Conservation (phyloP, 2,113 vertebrate genomes). For the Hymenochirus boettgeri region DNA sequence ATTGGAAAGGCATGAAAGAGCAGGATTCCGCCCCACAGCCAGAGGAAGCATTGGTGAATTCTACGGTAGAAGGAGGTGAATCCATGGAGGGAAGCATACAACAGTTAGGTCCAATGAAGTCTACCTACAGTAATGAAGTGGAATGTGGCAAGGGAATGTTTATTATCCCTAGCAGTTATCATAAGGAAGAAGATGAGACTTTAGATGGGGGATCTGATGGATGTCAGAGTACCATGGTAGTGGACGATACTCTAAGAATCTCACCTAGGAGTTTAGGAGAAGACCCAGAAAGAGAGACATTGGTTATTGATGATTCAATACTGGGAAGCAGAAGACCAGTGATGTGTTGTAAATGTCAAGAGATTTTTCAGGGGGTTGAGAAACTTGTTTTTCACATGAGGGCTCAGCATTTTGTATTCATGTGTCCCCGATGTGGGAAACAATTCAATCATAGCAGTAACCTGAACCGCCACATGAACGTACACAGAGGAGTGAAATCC, state of each 20-base stretch:
- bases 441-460: slow-evolving; percentile 89
- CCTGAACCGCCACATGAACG: slow-evolving; percentile 87
- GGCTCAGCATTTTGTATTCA: slow-evolving; percentile 78
- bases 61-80: slow-evolving; percentile 39
- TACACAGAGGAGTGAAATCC: slow-evolving; percentile 78
- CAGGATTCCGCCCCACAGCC: slow-evolving; percentile 25
- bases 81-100: slow-evolving; percentile 34
- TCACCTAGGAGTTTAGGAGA: slow-evolving; percentile 55
- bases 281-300: slow-evolving; percentile 48
- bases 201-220: slow-evolving; percentile 53
- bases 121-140: slow-evolving; percentile 60
- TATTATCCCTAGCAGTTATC: slow-evolving; percentile 52
- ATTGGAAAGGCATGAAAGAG: slow-evolving; percentile 51
- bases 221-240: slow-evolving; percentile 45
- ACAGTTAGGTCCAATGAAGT: slow-evolving; percentile 57
- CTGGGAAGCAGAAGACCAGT: slow-evolving; percentile 44
- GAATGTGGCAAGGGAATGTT: slow-evolving; percentile 56
- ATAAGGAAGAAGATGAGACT: slow-evolving; percentile 46
- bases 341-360: slow-evolving; percentile 77
- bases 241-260: slow-evolving; percentile 52
- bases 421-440: slow-evolving; percentile 89
- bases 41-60: slow-evolving; percentile 42
- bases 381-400: slow-evolving; percentile 79
- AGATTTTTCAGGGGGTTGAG: slow-evolving; percentile 78
- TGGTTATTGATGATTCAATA: slow-evolving; percentile 30